Evolutionary conservation across 1,140 invertebrate species (phyloP).

Genomic region (Drosophila tristis): DNA sequence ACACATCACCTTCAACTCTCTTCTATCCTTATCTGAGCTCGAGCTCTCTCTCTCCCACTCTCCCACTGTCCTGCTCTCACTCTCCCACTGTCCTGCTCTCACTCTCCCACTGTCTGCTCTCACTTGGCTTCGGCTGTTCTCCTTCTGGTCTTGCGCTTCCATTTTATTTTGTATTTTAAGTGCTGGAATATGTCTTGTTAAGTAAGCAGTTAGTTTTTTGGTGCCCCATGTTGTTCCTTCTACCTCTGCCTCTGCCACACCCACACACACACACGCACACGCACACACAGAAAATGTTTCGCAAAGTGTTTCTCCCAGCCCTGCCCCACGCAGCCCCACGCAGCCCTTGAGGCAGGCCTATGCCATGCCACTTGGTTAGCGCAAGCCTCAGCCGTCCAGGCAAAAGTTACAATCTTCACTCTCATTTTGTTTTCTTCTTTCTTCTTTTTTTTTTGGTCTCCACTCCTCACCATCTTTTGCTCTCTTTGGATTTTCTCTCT

Average conservation of each 20-base stretch:
- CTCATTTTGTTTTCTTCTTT: constrained; percentile 23
- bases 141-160: constrained; percentile 2
- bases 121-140: background rate
- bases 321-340: background rate
- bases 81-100: no score
- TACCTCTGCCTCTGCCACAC: constrained; percentile 3
- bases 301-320: constrained; percentile 42
- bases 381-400: constrained; percentile 47
- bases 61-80: constrained; percentile 1
- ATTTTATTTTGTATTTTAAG: constrained; percentile 80
- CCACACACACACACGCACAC: background rate
- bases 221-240: constrained; percentile 43
- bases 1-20: no score
- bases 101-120: no score
- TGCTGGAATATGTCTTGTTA: constrained; percentile 82
- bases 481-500: constrained; percentile 11
- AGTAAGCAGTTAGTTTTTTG: constrained; percentile 81
- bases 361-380: constrained; percentile 25
- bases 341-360: constrained; percentile 16
- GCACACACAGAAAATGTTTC: constrained; percentile 22
- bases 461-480: constrained; percentile 7
- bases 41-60: background rate
- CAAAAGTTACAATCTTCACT: constrained; percentile 65
- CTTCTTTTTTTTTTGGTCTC: no score
- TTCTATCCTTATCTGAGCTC: constrained; percentile 2